These are phyloP conservation scores for Capromys pilorides DNA, from an alignment of 2,797 vertebrate species.

Conservation along the genomic window DNA sequence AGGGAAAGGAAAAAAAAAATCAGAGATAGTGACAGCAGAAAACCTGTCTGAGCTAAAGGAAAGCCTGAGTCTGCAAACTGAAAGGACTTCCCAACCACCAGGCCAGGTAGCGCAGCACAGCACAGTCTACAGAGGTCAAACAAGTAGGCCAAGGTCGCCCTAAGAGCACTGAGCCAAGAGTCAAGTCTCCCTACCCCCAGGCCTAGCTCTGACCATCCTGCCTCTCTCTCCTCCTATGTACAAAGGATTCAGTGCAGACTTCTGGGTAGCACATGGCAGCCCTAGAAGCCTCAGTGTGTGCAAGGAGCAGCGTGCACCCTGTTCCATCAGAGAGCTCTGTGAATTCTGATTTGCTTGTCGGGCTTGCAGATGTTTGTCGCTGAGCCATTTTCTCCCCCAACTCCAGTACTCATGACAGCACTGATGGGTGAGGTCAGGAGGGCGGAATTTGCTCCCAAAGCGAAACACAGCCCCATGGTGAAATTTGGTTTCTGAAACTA, in stretches of 20 bases:
- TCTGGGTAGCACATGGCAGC: not conserved
- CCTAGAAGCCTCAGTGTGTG: no score
- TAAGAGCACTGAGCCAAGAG: not conserved
- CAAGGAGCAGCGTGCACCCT: fast-evolving
- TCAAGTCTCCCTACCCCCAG: not conserved
- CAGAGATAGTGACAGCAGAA: not conserved
- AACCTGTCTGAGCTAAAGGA: not conserved
- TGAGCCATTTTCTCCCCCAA: not conserved
- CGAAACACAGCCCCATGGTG: not conserved
- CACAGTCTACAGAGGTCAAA: not conserved
- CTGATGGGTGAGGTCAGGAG: not conserved
- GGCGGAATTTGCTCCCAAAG: not conserved
- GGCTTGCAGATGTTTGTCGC: not conserved
- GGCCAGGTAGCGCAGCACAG: fast-evolving
- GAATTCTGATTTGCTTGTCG: not conserved
- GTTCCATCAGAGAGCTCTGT: not conserved
- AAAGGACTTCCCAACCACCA: not conserved
- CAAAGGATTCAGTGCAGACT: not conserved
- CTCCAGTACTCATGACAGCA: not conserved
- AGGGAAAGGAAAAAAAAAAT: not conserved
- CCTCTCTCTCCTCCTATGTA: not conserved
- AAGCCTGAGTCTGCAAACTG: not conserved
- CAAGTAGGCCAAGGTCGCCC: not conserved
- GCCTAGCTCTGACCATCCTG: no score
- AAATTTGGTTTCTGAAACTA: not conserved